Base-by-base conservation (phyloP, 2,797 vertebrate species). In the Anguilla pacifica region DNA sequence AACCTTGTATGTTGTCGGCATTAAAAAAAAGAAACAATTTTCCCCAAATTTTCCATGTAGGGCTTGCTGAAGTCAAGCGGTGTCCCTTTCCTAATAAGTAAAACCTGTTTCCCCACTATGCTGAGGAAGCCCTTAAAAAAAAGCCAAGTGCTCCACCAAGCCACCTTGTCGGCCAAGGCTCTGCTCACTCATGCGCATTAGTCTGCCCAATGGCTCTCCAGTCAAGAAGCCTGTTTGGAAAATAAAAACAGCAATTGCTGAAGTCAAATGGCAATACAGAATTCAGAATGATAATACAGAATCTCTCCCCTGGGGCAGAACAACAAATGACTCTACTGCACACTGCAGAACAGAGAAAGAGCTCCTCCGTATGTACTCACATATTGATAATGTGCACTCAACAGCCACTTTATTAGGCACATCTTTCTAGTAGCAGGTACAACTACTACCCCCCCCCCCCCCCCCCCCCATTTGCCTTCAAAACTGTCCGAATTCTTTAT, bases 301-400 rank as follows among this genome's bases (percentile, higher is more conserved):
- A 43, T 67, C 31, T 39, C 59, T 64, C 43, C 35, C 59, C 59
- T 64, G 25, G 35, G 57, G 59, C 46, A n/a, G 79, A n/a, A 82
- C 49, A 82, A 82, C 22, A 82, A 51, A 51, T 25, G 77, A 81
- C 77, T 79, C 31, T 22, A 49, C 77, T 49, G 77, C 77, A 43
- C 0, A 81, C 77, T 10, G 77, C 77, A 81, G 43, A 81, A 39
- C 17, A 51, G 10, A 49, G 46, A 19, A 82, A 25, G 46, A 82
- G 6, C 43, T n/a, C 46, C 22, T 13, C 43, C 10, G 22, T 51
- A n/a, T 46, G 43, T 10, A 7, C 43, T 22, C 9, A 82, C 25
- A 51, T 13, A 49, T 17, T 59, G 15, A 59, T 59, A 59, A 17
- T 17, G 11, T 53, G 51, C 51, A 53, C 51, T 53, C 51, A 53